phyloP scores from a whole-genome alignment of 2,888 invertebrate genomes.

The Laothoe populi region DNA sequence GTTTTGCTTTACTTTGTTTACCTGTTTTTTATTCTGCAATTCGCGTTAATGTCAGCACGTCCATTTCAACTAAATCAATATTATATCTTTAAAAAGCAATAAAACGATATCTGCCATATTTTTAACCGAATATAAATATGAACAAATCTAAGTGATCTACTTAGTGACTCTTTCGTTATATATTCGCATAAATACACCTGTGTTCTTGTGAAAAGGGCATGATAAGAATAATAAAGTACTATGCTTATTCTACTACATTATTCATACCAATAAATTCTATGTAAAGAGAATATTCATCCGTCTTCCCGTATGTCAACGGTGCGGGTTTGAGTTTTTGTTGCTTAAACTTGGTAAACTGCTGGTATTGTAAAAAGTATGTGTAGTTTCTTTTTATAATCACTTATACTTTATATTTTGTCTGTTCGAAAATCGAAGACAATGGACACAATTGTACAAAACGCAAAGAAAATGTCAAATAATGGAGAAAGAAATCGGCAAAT shows the following conservation, averaged over 20 bases:
- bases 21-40: too few species aligned
- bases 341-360: not conserved
- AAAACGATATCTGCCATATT: too few species aligned
- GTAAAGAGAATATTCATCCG: slow-evolving; percentile 23
- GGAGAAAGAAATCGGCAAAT: not conserved
- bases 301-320: slow-evolving; percentile 11
- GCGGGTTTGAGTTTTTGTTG: not conserved
- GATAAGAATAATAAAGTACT: slow-evolving; percentile 14
- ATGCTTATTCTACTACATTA: slow-evolving; percentile 19
- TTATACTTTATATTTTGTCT: too few species aligned
- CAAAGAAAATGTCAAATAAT: not conserved
- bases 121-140: not conserved
- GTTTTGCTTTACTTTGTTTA: too few species aligned
- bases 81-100: too few species aligned
- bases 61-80: too few species aligned
- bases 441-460: not conserved
- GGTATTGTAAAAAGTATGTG: too few species aligned
- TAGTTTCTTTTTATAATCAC: too few species aligned
- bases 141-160: slow-evolving; percentile 3
- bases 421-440: not conserved
- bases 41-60: too few species aligned
- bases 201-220: slow-evolving; percentile 13
- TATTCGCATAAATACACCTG: slow-evolving; percentile 21
- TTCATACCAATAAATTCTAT: slow-evolving; percentile 21
- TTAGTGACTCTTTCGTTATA: slow-evolving; percentile 6